Evolutionary conservation across 1,140 invertebrate genomes (phyloP), one percentile per base, ranked within the genome.

Genomic region (Temnothorax curvispinosus): DNA sequence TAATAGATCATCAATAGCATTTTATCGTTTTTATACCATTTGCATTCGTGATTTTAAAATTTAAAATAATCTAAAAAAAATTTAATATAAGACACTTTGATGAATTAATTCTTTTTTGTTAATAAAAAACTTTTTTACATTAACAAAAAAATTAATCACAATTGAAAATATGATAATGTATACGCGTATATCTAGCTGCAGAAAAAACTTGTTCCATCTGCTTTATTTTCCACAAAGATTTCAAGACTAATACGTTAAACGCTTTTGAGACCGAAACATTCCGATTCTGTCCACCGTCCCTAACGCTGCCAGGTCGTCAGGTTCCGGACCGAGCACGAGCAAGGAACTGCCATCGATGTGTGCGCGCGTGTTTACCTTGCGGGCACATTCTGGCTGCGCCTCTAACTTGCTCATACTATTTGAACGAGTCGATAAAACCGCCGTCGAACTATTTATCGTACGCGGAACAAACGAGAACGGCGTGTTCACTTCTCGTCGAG

Each of bases 381-480:
- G 85, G 78, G 52, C 56, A 84, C 86, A 77, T 27, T 62, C 69
- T 84, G 84, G 74, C 84, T 90, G 85, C 87, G 86, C 90, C 88
- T 93, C 87, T 88, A 67, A 91, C 89, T 90, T 77, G 88, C 90
- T 88, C 88, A 90, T 71, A 7, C 88, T 94, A 90, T 94, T 94
- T 93, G 92, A 91, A 93, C 91, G 84, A 77, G 75, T 87, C 90
- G 93, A 94, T 94, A 94, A 94, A 92, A 88, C 88, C 85, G 75
- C 81, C 89, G 86, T 90, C 76, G 64, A 91, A 89, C 90, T 90
- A 92, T 93, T 93, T 93, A 92, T 94, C 90, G 88, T 90, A 72
- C 86, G 74, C 56, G 71, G 87, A 91, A 92, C 77, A 80, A 89
- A 62, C 64, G 35, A 18, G 54, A 69, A 77, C 32, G 54, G 41